These are phyloP conservation scores for Gallinago nigripennis DNA, from an alignment of 2,797 vertebrate genomes.

Conservation along the genomic window DNA sequence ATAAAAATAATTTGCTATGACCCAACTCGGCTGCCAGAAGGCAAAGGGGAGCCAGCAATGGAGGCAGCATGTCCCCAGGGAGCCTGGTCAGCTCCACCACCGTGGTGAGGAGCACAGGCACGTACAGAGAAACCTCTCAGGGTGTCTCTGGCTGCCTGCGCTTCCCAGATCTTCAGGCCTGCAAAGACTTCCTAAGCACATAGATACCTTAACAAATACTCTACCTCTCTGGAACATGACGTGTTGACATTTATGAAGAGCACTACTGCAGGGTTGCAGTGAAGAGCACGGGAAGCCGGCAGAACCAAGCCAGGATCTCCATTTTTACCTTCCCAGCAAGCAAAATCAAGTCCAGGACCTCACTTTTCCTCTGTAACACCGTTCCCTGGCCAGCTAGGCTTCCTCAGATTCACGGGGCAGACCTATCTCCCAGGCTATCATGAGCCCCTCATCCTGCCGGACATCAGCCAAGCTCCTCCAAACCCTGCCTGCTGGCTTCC, in stretches of 20 bases:
- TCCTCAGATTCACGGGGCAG: neutral
- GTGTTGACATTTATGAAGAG: neutral
- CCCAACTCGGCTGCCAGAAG: neutral
- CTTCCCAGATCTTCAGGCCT: neutral
- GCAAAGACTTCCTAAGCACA: neutral
- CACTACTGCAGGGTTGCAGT: neutral
- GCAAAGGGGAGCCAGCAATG: neutral
- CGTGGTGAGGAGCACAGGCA: fast-evolving
- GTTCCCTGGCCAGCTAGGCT: neutral
- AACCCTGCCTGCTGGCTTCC: neutral
- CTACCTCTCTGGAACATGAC: neutral
- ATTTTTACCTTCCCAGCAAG: neutral
- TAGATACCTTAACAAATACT: fast-evolving
- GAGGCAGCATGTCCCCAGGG: fast-evolving
- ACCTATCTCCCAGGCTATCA: neutral
- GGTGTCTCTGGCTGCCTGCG: neutral
- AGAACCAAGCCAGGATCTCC: neutral
- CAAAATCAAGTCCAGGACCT: neutral
- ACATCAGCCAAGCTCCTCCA: fast-evolving
- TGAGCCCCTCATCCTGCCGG: fast-evolving
- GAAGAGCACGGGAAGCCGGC: neutral
- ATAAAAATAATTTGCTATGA: neutral
- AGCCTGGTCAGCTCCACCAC: neutral
- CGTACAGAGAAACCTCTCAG: neutral
- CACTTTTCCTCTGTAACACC: neutral